phyloP scores from a whole-genome alignment of 1,140 invertebrate species.

The Apis cerana region DNA sequence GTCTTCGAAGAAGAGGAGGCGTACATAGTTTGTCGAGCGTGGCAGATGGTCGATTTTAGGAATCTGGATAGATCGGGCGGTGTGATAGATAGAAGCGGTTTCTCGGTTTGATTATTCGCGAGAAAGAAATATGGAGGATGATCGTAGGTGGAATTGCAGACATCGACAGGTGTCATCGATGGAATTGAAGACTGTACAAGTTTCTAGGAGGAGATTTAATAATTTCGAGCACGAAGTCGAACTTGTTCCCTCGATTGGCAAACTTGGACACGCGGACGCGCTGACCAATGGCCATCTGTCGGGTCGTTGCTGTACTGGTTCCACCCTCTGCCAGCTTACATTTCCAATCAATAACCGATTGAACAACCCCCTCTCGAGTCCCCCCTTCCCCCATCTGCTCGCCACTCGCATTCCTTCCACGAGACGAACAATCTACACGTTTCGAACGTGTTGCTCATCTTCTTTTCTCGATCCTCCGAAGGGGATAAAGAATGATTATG shows the following conservation, averaged over 20 bases:
- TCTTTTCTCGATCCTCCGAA: no score
- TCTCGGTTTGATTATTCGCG: background rate
- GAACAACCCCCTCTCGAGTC: slow-evolving; percentile 70
- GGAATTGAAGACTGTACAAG: background rate
- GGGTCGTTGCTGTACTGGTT: slow-evolving; percentile 69
- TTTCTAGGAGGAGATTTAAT: slow-evolving; percentile 21
- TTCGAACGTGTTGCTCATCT: slow-evolving; percentile 41
- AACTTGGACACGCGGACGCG: slow-evolving; percentile 51
- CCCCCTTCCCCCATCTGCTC: slow-evolving; percentile 55
- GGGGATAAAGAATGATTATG: background rate
- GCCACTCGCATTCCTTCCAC: slow-evolving; percentile 70
- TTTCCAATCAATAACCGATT: slow-evolving; percentile 81
- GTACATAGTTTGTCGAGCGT: no score
- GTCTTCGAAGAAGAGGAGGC: background rate
- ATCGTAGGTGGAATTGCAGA: background rate
- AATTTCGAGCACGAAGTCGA: slow-evolving; percentile 32
- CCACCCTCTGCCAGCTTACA: slow-evolving; percentile 69
- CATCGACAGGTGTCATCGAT: slow-evolving; percentile 20
- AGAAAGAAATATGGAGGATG: no score
- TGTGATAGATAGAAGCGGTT: background rate
- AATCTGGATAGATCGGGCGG: background rate
- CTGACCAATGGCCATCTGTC: slow-evolving; percentile 78
- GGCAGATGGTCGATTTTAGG: slow-evolving; percentile 30
- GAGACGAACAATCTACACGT: slow-evolving; percentile 72
- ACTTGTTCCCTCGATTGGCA: slow-evolving; percentile 60